A percentile compares a stretch with the other conserved stretches of the same genome.
Conservation (phyloP, 2,797 vertebrate genomes). For the Thunnus albacares region DNA sequence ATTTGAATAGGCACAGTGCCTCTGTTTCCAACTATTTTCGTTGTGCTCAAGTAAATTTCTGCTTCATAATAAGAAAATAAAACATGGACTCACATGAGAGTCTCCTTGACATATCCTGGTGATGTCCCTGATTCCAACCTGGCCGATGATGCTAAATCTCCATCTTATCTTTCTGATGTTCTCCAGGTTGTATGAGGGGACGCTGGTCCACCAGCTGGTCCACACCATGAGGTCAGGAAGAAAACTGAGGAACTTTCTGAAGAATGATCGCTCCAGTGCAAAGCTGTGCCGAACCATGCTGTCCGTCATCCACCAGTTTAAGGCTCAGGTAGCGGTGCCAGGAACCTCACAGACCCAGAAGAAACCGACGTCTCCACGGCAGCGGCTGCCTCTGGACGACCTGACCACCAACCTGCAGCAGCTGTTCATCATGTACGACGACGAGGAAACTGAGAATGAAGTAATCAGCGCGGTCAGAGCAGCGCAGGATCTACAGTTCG, state of each 20-base stretch:
- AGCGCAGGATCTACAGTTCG: not conserved
- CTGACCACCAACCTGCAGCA: not conserved
- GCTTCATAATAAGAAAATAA: no score
- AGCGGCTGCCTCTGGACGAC: not conserved
- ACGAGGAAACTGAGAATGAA: not conserved
- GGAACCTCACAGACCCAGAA: accelerated
- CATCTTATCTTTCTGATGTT: not conserved
- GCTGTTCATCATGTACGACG: not conserved
- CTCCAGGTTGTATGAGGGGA: constrained; percentile 88
- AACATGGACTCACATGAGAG: not conserved
- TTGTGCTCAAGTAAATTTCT: no score
- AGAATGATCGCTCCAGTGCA: constrained; percentile 34
- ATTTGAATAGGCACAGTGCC: no score
- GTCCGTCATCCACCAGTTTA: constrained; percentile 49
- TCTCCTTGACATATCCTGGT: not conserved
- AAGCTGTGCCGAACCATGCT: constrained; percentile 77
- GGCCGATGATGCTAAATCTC: not conserved
- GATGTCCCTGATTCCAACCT: no score
- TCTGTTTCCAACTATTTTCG: no score
- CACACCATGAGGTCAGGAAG: constrained; percentile 66
- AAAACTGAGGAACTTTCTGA: constrained; percentile 72
- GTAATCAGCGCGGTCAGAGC: accelerated
- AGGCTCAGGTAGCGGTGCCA: not conserved
- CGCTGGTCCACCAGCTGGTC: constrained; percentile 83
- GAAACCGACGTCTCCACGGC: not conserved